A percentile compares a stretch with the other conserved stretches of the same genome.
Conservation (phyloP, 2,113 vertebrate genomes). For the Labeo rohita region DNA sequence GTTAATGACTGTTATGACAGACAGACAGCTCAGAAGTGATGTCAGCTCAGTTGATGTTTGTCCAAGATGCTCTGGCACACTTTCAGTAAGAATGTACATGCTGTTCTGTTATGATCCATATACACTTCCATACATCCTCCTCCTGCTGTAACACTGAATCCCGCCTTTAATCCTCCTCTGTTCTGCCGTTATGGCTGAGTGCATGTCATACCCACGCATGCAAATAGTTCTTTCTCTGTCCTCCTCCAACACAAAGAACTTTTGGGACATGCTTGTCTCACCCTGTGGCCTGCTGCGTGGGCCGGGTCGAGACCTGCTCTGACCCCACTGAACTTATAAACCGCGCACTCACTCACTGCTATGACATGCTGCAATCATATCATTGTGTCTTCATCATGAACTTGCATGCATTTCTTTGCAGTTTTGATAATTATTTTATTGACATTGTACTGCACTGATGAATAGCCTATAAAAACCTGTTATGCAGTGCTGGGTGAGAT, state of each 20-base stretch:
- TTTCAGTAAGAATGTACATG: slow-evolving; percentile 4
- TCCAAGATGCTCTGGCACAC: not conserved
- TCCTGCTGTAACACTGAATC: not conserved
- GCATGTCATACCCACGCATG: not conserved
- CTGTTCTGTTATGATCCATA: not conserved
- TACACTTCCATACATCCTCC: not conserved
- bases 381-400: not conserved
- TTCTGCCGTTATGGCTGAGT: not conserved
- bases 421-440: not conserved
- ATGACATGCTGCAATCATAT: not conserved
- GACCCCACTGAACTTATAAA: slow-evolving; percentile 16
- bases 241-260: slow-evolving; percentile 26
- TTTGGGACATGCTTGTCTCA: not conserved
- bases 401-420: not conserved
- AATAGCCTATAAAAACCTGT: not conserved
- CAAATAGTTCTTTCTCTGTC: not conserved
- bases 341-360: not conserved
- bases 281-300: slow-evolving; percentile 19
- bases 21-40: too few relatives aligned
- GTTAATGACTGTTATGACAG: not conserved
- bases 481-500: not conserved
- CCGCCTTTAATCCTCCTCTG: not conserved
- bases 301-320: not conserved
- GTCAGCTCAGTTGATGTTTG: not conserved
- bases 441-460: not conserved